Percentiles rank a stretch among this genome's conserved stretches.
Conservation (phyloP, 1,140 invertebrate species). For the Daktulosphaira vitifoliae region DNA sequence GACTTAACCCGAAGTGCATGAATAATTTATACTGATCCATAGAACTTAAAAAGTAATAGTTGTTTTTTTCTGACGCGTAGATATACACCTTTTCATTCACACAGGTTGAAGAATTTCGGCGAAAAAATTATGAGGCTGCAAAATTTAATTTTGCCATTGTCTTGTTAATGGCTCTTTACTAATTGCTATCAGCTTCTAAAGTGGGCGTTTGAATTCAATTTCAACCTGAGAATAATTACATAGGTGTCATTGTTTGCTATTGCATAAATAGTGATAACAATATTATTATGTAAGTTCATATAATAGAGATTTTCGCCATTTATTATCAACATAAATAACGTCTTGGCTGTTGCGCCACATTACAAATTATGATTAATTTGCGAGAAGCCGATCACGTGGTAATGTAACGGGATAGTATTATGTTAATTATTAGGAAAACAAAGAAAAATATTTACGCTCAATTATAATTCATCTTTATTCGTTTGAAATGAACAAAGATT, state of each 20-base stretch:
- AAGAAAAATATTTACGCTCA: too few relatives aligned
- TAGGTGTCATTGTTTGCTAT: not conserved
- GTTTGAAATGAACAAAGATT: too few relatives aligned
- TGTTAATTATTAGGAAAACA: too few relatives aligned
- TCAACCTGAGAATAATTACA: not conserved
- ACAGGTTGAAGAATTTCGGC: not conserved
- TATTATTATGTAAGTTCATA: too few relatives aligned
- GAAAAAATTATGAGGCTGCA: not conserved
- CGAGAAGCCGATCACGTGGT: too few relatives aligned
- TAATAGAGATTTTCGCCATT: too few relatives aligned
- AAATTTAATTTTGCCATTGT: constrained; percentile 6
- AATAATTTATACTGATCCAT: constrained; percentile 26
- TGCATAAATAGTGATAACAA: too few relatives aligned
- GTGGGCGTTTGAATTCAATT: not conserved
- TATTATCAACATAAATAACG: too few relatives aligned
- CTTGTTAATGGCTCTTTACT: constrained; percentile 1
- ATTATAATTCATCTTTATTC: too few relatives aligned
- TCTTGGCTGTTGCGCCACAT: too few relatives aligned
- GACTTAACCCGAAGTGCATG: constrained; percentile 22
- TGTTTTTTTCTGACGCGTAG: not conserved
- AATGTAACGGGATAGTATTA: too few relatives aligned
- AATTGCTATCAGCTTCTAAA: not conserved
- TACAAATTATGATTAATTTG: too few relatives aligned
- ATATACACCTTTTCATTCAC: constrained; percentile 10
- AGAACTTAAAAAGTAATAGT: constrained; percentile 14